Conservation (phyloP, 2,888 invertebrate genomes). For the Deroplatys truncata region DNA sequence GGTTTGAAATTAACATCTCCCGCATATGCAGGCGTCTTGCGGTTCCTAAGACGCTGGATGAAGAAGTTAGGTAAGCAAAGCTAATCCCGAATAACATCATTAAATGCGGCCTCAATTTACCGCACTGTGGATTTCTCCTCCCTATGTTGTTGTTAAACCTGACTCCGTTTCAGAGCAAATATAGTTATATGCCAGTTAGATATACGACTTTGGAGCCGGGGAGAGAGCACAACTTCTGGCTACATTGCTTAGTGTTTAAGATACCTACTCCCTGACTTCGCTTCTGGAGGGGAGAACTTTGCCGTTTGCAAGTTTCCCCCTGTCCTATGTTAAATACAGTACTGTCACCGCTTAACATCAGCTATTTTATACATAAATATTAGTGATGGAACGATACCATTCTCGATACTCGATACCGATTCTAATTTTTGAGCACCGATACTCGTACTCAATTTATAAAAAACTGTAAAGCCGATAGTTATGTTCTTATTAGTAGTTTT, state of each 20-base stretch:
- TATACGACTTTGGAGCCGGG: not conserved
- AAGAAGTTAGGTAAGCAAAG: conserved; percentile 25
- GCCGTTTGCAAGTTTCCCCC: not conserved
- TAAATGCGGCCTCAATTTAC: conserved; percentile 53
- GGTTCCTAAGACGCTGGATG: not conserved
- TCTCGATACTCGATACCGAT: no score
- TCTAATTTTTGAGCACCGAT: no score
- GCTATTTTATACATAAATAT: not conserved
- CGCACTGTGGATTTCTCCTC: conserved; percentile 47
- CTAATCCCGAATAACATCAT: conserved; percentile 45
- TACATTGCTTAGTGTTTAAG: not conserved
- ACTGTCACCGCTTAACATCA: not conserved
- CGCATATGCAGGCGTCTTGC: not conserved
- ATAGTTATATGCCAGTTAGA: not conserved
- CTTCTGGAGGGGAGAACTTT: not conserved
- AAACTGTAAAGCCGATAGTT: no score
- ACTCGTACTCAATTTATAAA: no score
- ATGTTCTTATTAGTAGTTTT: no score
- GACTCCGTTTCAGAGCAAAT: not conserved
- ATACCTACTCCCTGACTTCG: not conserved
- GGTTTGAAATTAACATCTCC: not conserved
- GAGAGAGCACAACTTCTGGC: not conserved
- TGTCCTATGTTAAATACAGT: not conserved
- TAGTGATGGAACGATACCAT: no score
- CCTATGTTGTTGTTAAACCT: not conserved